Evolutionary conservation across 2,888 invertebrate species (phyloP).

Genomic region (Cryptocephalus primarius): DNA sequence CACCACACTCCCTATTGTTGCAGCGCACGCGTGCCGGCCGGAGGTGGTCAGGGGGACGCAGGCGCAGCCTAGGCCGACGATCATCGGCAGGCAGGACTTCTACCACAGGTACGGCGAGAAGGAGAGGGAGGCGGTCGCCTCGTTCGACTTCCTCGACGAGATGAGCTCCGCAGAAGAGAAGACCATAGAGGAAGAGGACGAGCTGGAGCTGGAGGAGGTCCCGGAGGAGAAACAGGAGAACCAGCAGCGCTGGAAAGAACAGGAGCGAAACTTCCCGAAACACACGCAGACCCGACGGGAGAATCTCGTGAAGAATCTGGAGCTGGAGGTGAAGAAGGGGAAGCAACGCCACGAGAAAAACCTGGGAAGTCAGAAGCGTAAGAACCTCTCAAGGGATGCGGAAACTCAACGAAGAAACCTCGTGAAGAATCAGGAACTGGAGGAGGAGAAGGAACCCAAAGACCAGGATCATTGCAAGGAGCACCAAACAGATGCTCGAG

Average conservation of each 20-base stretch:
- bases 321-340: background rate
- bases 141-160: slow-evolving; percentile 71
- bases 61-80: slow-evolving; percentile 46
- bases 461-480: no score
- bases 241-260: background rate
- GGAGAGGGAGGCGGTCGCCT: slow-evolving; percentile 66
- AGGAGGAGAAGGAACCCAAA: no score
- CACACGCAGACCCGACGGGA: background rate
- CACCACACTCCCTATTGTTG: slow-evolving; percentile 15
- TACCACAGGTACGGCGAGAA: slow-evolving; percentile 68
- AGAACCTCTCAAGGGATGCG: no score
- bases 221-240: background rate
- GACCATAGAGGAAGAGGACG: slow-evolving; percentile 26
- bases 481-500: no score
- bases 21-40: slow-evolving; percentile 51
- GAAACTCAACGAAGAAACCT: no score
- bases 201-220: slow-evolving; percentile 13
- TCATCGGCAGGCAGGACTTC: slow-evolving; percentile 67
- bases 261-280: background rate
- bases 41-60: slow-evolving; percentile 45
- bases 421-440: no score
- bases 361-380: no score
- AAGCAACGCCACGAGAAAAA: no score
- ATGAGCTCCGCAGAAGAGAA: slow-evolving; percentile 34
- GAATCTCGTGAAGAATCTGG: background rate